These are phyloP conservation scores for Acanthiza pusilla DNA, from an alignment of 2,797 vertebrate species.

Conservation along the genomic window DNA sequence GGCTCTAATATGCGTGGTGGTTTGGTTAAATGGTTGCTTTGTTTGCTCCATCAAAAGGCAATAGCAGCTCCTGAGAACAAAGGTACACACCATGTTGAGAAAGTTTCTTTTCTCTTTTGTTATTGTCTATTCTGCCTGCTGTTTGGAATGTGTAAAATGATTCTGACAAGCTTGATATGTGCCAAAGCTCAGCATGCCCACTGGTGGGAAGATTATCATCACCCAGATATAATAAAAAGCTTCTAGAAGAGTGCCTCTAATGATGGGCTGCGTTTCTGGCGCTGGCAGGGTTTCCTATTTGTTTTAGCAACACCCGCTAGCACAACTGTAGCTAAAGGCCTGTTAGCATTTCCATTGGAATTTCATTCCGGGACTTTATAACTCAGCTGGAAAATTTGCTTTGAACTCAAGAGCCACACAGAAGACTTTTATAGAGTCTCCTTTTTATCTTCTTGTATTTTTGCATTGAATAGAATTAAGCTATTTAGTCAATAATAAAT, in stretches of 20 bases:
- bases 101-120: constrained; percentile 48
- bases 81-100: background rate
- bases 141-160: constrained; percentile 56
- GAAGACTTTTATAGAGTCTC: background rate
- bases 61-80: background rate
- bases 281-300: constrained; percentile 31
- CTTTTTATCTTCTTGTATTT: background rate
- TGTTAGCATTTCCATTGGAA: constrained; percentile 56
- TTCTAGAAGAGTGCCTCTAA: constrained; percentile 42
- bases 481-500: background rate
- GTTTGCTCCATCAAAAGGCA: background rate
- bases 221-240: constrained; percentile 57
- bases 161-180: constrained; percentile 54
- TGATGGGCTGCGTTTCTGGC: constrained; percentile 35
- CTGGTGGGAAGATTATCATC: constrained; percentile 59
- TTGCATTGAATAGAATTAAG: background rate
- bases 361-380: constrained; percentile 47
- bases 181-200: constrained; percentile 52
- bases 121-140: constrained; percentile 44
- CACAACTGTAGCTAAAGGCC: constrained; percentile 24
- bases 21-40: constrained; percentile 21
- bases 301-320: constrained; percentile 54
- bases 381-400: constrained; percentile 51
- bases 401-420: constrained; percentile 36
- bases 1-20: background rate